Evolutionary conservation across 2,113 vertebrate species (phyloP).

Genomic region (Proterorhinus semilunaris): DNA sequence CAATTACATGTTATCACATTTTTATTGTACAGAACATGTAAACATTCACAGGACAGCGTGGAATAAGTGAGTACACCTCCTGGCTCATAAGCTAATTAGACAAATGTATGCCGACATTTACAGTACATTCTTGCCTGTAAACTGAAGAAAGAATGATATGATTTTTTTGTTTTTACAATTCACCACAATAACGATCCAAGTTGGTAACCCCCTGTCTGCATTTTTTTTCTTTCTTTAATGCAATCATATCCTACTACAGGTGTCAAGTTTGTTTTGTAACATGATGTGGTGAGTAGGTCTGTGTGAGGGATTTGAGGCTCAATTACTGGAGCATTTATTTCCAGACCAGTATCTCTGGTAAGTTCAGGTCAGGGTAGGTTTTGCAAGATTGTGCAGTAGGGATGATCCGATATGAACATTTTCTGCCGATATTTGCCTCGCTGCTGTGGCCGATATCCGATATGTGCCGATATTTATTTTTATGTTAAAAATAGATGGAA

Average conservation of each 20-base stretch:
- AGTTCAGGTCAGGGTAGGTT: background rate
- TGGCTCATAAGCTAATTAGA: no score
- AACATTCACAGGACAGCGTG: no score
- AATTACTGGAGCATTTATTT: background rate
- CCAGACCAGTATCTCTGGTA: background rate
- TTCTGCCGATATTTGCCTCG: no score
- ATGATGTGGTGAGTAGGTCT: background rate
- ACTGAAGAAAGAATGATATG: constrained; percentile 3
- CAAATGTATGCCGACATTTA: background rate
- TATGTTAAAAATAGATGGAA: no score
- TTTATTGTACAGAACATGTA: no score
- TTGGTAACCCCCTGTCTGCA: background rate
- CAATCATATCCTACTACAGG: background rate
- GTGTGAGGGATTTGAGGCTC: background rate
- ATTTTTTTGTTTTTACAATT: background rate
- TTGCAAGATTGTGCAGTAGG: background rate
- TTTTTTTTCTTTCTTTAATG: background rate
- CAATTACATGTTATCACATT: no score
- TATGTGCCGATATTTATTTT: no score
- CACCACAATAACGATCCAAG: constrained; percentile 2
- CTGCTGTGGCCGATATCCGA: no score
- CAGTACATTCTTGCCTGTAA: background rate
- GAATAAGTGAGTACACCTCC: no score
- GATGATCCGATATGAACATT: no score
- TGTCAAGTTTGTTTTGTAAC: background rate